Conservation (phyloP, 30 jellyfish, hydroid and myxozoan genomes). For the Cassiopea andromeda region DNA sequence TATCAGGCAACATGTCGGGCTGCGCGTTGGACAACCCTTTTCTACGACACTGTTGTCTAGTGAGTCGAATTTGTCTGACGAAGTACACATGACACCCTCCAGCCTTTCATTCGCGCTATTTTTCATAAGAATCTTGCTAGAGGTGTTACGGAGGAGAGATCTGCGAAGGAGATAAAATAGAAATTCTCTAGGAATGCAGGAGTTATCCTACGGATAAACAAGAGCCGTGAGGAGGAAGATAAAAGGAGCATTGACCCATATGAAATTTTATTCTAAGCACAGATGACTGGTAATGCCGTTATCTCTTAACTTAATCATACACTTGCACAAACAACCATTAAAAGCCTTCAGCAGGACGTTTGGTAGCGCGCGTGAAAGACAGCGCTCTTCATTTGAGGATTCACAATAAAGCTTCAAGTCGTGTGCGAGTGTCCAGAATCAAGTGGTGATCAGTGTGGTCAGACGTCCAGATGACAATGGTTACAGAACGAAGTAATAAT, state of each 20-base stretch:
- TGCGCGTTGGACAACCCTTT: background rate
- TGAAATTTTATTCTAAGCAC: slow-evolving; percentile 26
- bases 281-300: slow-evolving; percentile 54
- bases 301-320: slow-evolving; percentile 44
- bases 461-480: slow-evolving; percentile 49
- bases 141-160: background rate
- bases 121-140: background rate
- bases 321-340: slow-evolving; percentile 58
- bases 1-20: background rate
- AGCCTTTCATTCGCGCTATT: background rate
- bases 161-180: slow-evolving; percentile 12
- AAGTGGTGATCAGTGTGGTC: background rate
- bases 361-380: background rate
- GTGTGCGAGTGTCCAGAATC: background rate
- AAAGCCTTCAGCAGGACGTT: slow-evolving; percentile 9
- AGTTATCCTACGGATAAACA: slow-evolving; percentile 22
- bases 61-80: background rate
- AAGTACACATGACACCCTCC: background rate
- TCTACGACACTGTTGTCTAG: background rate
- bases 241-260: slow-evolving; percentile 68
- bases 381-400: slow-evolving; percentile 8
- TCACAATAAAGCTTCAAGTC: background rate
- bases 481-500: slow-evolving; percentile 18
- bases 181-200: slow-evolving; percentile 21
- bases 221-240: slow-evolving; percentile 1